Base-by-base conservation (phyloP, 2,797 vertebrate species). In the Petrocephalus sullivani region DNA sequence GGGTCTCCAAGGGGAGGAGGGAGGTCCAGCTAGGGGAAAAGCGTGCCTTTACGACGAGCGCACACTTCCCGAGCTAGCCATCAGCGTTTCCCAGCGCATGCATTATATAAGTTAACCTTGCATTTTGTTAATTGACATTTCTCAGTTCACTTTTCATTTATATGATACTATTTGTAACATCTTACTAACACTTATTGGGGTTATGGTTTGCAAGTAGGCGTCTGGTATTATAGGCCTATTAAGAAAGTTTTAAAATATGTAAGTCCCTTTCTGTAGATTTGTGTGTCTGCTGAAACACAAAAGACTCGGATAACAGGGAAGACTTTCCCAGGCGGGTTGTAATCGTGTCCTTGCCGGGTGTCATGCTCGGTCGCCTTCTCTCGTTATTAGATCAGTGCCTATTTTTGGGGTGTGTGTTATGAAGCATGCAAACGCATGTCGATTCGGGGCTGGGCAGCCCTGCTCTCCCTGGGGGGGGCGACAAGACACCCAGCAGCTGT, bases 381-480 rank as follows among this genome's bases (percentile, higher is more conserved):
- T 86, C 84, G 60, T 60, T 84, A 78, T 89, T 87, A 88, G 88
- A 85, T 85, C 86, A 87, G 33, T 57, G 4, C 85, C 91, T 93
- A 92, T 93, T 92, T 93, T 88, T 2, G 46, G 64, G 89, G 28
- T 89, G 28, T 61, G 33, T 87, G 91, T 90, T 89, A 89, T 86
- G 86, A 89, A 88, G 85, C 37, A 75, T 54, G 67, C 87, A n/a
- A 23, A 83, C 88, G 88, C 89, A 89, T 67, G 16, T 51, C 85
- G 87, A 83, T 87, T 61, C 10, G 19, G 86, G 58, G 41, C 41
- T 51, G 86, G 60, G 21, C 37, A 23, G 86, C 49, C 41, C 57
- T n/a, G 46, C 60, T 86, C 37, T 37, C 33, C 53, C 37, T 41
- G 4, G 41, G 41, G 41, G 41, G 41, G 57, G 85, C 28, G 56